A percentile compares a stretch with the other conserved stretches of the same genome.
These are phyloP conservation scores for Himantopus leucocephalus DNA, from an alignment of 2,113 vertebrate species.

Conservation along the genomic window DNA sequence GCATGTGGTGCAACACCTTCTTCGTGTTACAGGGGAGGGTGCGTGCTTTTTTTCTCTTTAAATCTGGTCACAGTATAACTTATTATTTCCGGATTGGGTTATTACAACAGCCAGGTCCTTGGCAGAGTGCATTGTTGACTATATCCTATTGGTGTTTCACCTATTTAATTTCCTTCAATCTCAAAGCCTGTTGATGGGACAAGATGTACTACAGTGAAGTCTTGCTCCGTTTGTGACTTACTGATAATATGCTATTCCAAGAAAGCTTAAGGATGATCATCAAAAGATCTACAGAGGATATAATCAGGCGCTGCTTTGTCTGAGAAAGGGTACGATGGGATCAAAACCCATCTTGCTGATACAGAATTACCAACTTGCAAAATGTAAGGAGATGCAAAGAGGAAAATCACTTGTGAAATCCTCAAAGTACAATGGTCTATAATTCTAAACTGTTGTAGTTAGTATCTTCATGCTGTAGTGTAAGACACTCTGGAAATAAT, in stretches of 20 bases:
- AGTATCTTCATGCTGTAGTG: neutral
- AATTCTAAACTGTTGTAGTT: slow-evolving; percentile 1
- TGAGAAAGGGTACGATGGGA: neutral
- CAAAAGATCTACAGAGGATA: neutral
- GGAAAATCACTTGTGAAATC: neutral
- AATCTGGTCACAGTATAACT: neutral
- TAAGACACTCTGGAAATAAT: neutral
- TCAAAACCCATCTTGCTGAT: neutral
- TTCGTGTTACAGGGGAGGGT: neutral
- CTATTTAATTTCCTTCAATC: neutral
- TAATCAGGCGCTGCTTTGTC: neutral
- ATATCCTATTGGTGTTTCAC: neutral
- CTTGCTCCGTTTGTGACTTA: neutral
- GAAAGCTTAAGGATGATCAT: neutral
- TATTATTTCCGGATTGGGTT: neutral
- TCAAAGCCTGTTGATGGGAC: neutral
- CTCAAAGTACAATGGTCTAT: neutral
- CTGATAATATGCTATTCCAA: neutral
- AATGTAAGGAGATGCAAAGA: neutral
- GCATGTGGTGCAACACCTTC: neutral
- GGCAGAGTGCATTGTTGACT: neutral
- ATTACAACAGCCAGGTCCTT: neutral
- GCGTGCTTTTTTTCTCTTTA: neutral
- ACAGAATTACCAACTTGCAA: neutral
- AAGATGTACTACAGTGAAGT: neutral